Conservation (phyloP, 2,797 vertebrate genomes). For the Gouania willdenowi region DNA sequence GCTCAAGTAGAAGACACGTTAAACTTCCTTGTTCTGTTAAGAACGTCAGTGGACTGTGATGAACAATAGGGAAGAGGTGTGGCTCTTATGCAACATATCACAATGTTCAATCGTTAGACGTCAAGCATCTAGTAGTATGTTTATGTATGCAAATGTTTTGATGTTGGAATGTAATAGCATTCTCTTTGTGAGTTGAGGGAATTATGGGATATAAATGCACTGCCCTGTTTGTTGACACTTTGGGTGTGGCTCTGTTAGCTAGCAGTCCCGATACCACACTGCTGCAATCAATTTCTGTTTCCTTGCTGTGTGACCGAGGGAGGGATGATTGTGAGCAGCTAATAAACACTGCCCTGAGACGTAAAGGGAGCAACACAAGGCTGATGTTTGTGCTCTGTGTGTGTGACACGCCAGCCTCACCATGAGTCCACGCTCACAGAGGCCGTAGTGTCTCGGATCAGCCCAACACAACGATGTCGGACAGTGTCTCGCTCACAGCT, state of each 20-base stretch:
- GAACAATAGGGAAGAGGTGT: conserved; percentile 29
- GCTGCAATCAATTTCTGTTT: conserved; percentile 14
- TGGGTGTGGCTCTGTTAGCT: conserved; percentile 49
- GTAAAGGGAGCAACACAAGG: conserved; percentile 55
- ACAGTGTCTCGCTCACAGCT: conserved; percentile 33
- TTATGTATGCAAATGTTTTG: no score
- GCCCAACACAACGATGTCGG: conserved; percentile 39
- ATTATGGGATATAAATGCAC: conserved; percentile 1
- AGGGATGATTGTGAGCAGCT: conserved; percentile 26
- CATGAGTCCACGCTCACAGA: conserved; percentile 52
- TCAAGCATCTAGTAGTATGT: no score
- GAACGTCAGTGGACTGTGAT: conserved; percentile 28
- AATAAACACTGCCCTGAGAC: conserved; percentile 31
- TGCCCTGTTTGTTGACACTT: conserved; percentile 32
- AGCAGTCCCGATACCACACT: conserved; percentile 25
- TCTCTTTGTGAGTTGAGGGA: no score
- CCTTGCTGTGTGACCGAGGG: conserved; percentile 26
- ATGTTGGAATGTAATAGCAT: no score
- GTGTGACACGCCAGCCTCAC: conserved; percentile 55
- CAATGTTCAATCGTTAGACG: no score
- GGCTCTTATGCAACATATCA: no score
- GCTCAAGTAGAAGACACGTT: background rate
- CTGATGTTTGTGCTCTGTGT: conserved; percentile 41
- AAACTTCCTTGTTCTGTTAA: conserved; percentile 5
- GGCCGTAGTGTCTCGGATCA: conserved; percentile 42